Evolutionary conservation across 2,797 vertebrate genomes (phyloP), one percentile per base, ranked within the genome.

Genomic region (Tympanoctomys barrerae): DNA sequence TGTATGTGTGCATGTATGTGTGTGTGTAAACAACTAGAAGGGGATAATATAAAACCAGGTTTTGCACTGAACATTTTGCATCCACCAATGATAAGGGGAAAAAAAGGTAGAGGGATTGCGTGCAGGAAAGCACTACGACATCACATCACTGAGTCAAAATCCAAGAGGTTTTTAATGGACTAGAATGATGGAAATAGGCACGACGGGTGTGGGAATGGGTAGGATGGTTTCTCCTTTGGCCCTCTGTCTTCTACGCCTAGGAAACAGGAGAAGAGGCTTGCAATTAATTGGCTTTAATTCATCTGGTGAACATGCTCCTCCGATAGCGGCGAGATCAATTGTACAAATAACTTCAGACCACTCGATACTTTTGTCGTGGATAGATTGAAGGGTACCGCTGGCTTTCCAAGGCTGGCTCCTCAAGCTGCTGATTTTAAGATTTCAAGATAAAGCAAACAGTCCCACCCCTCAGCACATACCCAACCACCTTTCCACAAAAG

Each of bases 281-380:
- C 54, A 24, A 68, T 96, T 92, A 75, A 91, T 91, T 91, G 91
- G 54, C 70, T 92, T 62, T 90, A 83, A 92, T 85, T 91, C 75
- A 83, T 87, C 57, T 62, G 12, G 46, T 10, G 14, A 87, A 71
- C 86, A 80, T 7, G 4, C 68, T 95, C 5, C 79, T 66, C 64
- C 83, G 46, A 11, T 92, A 86, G 54, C 36, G 46, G 24, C 21
- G 42, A 28, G 64, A 82, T 94, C 95, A 64, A 84, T 33, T 88
- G 87, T 87, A 78, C 85, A 91, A 91, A 89, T 92, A 88, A 94
- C 81, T 94, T 91, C 28, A 18, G 64, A 82, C 39, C 89, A 89
- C 46, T 82, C 71, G 68, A 46, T 80, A 62, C 42, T 64, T 87
- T 59, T 36, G 64, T 89, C 94, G 70, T 31, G 90, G 70, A 33